Base-by-base conservation (phyloP, 2,797 vertebrate genomes). In the Gymnodraco acuticeps region DNA sequence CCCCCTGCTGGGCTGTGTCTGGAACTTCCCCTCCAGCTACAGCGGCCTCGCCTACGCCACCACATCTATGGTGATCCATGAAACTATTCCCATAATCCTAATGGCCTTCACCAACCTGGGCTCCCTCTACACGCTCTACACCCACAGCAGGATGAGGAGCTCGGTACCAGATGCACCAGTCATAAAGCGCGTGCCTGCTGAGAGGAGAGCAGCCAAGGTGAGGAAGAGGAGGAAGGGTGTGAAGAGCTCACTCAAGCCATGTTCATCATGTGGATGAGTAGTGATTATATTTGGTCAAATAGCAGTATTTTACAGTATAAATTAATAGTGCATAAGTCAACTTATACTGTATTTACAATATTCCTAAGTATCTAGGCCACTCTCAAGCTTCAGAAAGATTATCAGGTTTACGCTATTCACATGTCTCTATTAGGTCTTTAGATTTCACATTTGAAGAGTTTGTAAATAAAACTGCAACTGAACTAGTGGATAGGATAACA, bases 141-240 rank as follows among this genome's bases (percentile, higher is more conserved):
- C 80, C 9, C 94, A 96, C 1, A 59, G 93, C 11, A 89, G 82
- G 46, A 52, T 47, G 4, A 78, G 89, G 19, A 84, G 41, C 0
- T 76, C 83, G 0, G 38, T 2, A 13, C 58, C 78, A 10, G 90
- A 90, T 0, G 87, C 77, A 0, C 87, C 87, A 0, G 77, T 88
- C 45, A 73, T 89, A 1, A 94, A 92, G 41, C 89, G 94, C 15
- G 89, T 95, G 2, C 94, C 95, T 4, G 94, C 95, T 0, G 95
- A 96, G 88, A 93, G 85, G 58, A 88, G 93, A 54, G 96, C 96
- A 6, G 95, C 95, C 59, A 95, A 95, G 92, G 94, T 96, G 64
- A 92, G 73, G 38, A 64, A 41, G 13, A 66, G 31, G 8, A 61
- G 46, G 20, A 16, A 14, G 58, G 16, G 14, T 27, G 23, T n/a